Percentiles rank a stretch among this genome's conserved stretches.
Evolutionary conservation across 2,888 invertebrate genomes (phyloP).

Genomic region (Pseudococcus longispinus): DNA sequence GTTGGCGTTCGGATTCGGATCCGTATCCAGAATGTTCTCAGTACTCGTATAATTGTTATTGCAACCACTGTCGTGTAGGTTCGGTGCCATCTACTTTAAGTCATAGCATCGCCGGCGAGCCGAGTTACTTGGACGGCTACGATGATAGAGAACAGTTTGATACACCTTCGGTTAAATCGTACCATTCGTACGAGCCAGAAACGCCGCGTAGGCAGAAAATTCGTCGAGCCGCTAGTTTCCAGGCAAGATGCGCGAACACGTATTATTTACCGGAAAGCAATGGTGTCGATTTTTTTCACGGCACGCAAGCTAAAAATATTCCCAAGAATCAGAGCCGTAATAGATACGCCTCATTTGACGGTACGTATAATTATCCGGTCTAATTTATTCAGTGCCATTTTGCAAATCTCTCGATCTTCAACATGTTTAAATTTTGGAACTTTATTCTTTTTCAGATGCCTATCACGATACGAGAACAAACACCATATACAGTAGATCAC

Average conservation of each 20-base stretch:
- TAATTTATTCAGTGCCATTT: no score
- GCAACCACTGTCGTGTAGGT: slow-evolving; percentile 43
- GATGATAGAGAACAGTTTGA: not conserved
- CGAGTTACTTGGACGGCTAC: not conserved
- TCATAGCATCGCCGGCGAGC: not conserved
- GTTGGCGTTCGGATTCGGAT: slow-evolving; percentile 30
- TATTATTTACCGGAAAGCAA: slow-evolving; percentile 4
- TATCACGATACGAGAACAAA: not conserved
- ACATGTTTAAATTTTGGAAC: not conserved
- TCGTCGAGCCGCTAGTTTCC: slow-evolving; percentile 47
- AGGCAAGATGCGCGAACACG: slow-evolving; percentile 32
- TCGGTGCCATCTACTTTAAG: slow-evolving; percentile 11
- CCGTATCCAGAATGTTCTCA: slow-evolving; percentile 12
- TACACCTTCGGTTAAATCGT: slow-evolving; percentile 1
- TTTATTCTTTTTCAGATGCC: not conserved
- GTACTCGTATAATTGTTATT: slow-evolving; percentile 25
- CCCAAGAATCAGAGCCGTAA: slow-evolving; percentile 6
- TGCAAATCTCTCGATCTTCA: no score
- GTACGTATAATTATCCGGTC: not conserved
- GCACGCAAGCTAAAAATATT: not conserved
- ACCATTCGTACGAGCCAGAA: slow-evolving; percentile 23
- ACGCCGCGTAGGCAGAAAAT: slow-evolving; percentile 38
- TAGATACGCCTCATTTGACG: not conserved
- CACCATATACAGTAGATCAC: not conserved
- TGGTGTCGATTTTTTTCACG: not conserved